Evolutionary conservation across 2,113 vertebrate genomes (phyloP), one percentile per base, ranked within the genome.

Genomic region (Vulpes lagopus): DNA sequence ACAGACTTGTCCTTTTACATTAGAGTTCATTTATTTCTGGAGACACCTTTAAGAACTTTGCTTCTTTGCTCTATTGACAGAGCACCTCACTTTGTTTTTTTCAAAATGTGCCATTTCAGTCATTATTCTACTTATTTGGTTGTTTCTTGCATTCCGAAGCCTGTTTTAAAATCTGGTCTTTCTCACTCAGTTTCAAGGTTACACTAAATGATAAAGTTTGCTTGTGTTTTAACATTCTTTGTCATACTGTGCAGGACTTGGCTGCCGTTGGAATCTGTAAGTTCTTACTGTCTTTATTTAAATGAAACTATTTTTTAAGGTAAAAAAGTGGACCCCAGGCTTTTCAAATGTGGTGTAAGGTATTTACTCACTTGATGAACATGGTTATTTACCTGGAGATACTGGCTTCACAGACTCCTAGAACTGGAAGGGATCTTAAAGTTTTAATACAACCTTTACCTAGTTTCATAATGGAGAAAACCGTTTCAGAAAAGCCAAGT

Each of bases 101-200:
- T 53, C 30, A 59, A 87, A 94, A 51, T 97, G n/a, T 89, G 71
- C 69, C 25, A 43, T 32, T 94, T 96, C n/a, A 91, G 4, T 64
- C 43, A 94, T 87, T 88, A 88, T 71, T 93, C 30, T 93, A 55
- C 91, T 96, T 95, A 95, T n/a, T 87, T 11, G 1, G 12, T 92
- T 93, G 64, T 92, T 97, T 94, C 49, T 96, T 88, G n/a, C 38
- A 79, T 97, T 95, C 64, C 73, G 82, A 35, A 83, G 64, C 15
- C 25, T 94, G 32, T 88, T 95, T 97, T 93, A 43, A 92, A 96
- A 89, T 95, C 32, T 53, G 51, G 19, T 91, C 53, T 97, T 87
- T 94, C 22, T 94, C 38, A 64, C 4, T 89, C 10, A 51, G n/a
- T 95, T 95, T 97, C 62, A 94, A 67, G 94, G 80, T 97, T 93